phyloP scores from a whole-genome alignment of 2,888 invertebrate species.

The Aleiodes leptofemur region DNA sequence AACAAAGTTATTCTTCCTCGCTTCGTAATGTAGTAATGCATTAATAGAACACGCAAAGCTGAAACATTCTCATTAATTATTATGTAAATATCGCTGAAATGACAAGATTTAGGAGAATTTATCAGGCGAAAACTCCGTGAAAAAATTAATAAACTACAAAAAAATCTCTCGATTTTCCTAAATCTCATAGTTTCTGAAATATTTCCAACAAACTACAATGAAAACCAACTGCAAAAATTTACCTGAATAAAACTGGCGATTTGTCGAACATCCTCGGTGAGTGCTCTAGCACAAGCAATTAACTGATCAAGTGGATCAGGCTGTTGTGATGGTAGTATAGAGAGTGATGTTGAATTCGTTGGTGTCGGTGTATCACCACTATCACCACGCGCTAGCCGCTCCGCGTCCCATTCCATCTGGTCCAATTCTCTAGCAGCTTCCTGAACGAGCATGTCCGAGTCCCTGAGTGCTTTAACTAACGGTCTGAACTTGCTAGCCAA shows the following conservation, averaged over 20 bases:
- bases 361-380: slow-evolving; percentile 74
- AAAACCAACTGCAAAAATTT: slow-evolving; percentile 39
- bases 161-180: neutral
- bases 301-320: slow-evolving; percentile 93
- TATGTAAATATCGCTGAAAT: too few relatives aligned
- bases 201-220: neutral
- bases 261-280: slow-evolving; percentile 92
- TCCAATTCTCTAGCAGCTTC: slow-evolving; percentile 86
- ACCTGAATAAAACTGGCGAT: slow-evolving; percentile 91
- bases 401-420: slow-evolving; percentile 86
- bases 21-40: too few relatives aligned
- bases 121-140: too few relatives aligned
- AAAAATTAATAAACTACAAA: too few relatives aligned
- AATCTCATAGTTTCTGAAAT: too few relatives aligned
- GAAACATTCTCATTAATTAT: too few relatives aligned
- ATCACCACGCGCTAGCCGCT: slow-evolving; percentile 78
- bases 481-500: slow-evolving; percentile 85
- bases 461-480: slow-evolving; percentile 86
- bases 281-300: slow-evolving; percentile 89
- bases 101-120: too few relatives aligned
- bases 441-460: slow-evolving; percentile 87
- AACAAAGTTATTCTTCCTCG: too few relatives aligned
- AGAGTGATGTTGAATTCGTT: slow-evolving; percentile 77
- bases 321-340: slow-evolving; percentile 62
- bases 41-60: too few relatives aligned